A percentile compares a stretch with the other conserved stretches of the same genome.
Conservation (phyloP, 2,888 invertebrate species). For the Cephus pygmeus region DNA sequence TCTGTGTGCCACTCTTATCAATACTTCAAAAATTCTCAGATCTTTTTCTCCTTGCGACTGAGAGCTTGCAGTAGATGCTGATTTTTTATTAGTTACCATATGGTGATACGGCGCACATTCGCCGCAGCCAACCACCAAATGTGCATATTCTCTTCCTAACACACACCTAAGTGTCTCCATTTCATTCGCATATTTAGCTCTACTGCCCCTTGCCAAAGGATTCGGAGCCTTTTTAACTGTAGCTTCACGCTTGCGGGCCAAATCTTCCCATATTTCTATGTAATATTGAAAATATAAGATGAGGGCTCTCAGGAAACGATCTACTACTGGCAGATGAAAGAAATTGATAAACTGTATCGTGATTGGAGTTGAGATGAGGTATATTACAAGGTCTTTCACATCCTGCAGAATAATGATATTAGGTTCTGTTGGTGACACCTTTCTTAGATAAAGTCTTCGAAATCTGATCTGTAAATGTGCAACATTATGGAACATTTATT, state of each 20-base stretch:
- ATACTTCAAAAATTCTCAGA: slow-evolving; percentile 71
- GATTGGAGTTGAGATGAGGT: slow-evolving; percentile 69
- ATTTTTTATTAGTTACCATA: slow-evolving; percentile 60
- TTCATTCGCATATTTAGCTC: slow-evolving; percentile 64
- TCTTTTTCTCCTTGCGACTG: slow-evolving; percentile 74
- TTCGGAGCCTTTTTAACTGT: slow-evolving; percentile 50
- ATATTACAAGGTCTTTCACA: slow-evolving; percentile 71
- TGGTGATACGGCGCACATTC: slow-evolving; percentile 68
- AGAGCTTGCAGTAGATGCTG: slow-evolving; percentile 67
- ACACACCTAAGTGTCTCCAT: slow-evolving; percentile 71
- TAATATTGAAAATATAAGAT: slow-evolving; percentile 74
- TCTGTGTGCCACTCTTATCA: slow-evolving; percentile 71
- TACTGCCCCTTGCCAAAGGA: slow-evolving; percentile 50
- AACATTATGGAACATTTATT: neutral
- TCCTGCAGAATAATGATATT: slow-evolving; percentile 73
- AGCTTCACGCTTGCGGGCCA: slow-evolving; percentile 69
- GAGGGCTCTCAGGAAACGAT: slow-evolving; percentile 73
- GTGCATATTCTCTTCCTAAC: slow-evolving; percentile 73
- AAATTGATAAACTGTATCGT: slow-evolving; percentile 72
- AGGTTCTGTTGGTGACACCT: slow-evolving; percentile 68
- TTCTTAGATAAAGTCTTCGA: slow-evolving; percentile 71
- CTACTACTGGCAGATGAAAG: slow-evolving; percentile 71
- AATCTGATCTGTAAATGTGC: slow-evolving; percentile 68
- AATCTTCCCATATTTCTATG: slow-evolving; percentile 72
- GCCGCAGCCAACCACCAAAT: slow-evolving; percentile 68